Base-by-base conservation (phyloP, 35 echinoderm and acorn worm genomes). In the Eucidaris tribuloides region DNA sequence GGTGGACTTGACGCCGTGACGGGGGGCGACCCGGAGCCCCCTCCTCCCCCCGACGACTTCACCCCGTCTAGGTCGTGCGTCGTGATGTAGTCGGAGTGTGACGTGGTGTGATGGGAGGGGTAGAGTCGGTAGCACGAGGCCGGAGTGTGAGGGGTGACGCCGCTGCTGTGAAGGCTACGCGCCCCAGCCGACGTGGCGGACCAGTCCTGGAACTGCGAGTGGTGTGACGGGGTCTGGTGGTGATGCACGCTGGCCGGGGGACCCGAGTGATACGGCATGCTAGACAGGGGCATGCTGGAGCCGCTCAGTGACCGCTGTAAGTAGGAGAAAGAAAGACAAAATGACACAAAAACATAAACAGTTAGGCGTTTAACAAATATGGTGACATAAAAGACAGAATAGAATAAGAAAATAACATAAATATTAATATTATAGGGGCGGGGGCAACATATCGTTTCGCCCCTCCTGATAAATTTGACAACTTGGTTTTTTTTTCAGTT, bases 1-100 rank as follows among this genome's bases (percentile, higher is more conserved):
- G 68, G 68, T 19, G 68, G 68, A 74, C 68, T 74, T n/a, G 68
- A 74, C n/a, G 68, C 68, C n/a, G 68, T 74, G 5, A 74, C 68
- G 37, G 68, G 68, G 68, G 68, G 68, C 13, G 68, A 74, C n/a
- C 33, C 68, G 9, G 35, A 33, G 7, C 68, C 68, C 37, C 36
- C 68, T 44, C 33, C 33, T 1, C 68, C 66, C 6, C 64, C 64
- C 35, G 68, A 74, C 37, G 68, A 74, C 68, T 74, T 74, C 35
- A 74, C 14, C 9, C 29, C 18, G 68, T 74, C 68, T 40, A 74
- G 40, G 22, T 74, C 68, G 68, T 74, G 68, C 37, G 61, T 29
- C n/a, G 68, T 42, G 68, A 74, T 74, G 41, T 74, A 74, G 23
- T 74, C 68, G 68, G 68, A 44, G 68, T 74, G 68, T 38, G 68